Evolutionary conservation across 1,140 invertebrate species (phyloP).

Genomic region (Epicauta chinensis): DNA sequence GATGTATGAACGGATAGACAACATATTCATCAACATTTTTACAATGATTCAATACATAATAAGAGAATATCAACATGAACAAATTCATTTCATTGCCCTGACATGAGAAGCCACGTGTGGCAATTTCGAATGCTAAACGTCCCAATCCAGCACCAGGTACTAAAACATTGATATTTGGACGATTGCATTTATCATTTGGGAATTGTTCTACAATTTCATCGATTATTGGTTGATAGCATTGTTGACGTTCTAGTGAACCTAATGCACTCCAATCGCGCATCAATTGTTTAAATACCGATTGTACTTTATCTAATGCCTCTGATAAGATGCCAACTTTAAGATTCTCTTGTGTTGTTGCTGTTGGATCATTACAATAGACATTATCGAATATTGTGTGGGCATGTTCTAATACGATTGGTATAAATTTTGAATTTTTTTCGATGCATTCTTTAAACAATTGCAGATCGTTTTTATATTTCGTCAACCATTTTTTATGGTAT

Average conservation of each 20-base stretch:
- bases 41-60: constrained; percentile 90
- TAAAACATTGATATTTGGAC: constrained; percentile 64
- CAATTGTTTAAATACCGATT: constrained; percentile 90
- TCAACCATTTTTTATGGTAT: constrained; percentile 69
- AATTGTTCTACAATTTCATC: constrained; percentile 73
- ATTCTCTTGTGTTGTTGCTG: constrained; percentile 34
- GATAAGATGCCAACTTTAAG: constrained; percentile 32
- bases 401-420: constrained; percentile 76
- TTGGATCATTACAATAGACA: constrained; percentile 40
- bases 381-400: constrained; percentile 81
- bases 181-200: constrained; percentile 51
- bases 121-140: constrained; percentile 89
- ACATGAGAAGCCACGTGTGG: constrained; percentile 78
- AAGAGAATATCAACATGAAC: constrained; percentile 95
- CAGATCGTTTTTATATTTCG: constrained; percentile 71
- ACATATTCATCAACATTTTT: constrained; percentile 51
- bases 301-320: constrained; percentile 78
- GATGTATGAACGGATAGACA: constrained; percentile 91
- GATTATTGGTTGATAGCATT: constrained; percentile 89
- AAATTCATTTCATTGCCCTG: constrained; percentile 98
- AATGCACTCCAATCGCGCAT: constrained; percentile 90
- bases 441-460: constrained; percentile 69
- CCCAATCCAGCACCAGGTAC: constrained; percentile 95
- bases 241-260: constrained; percentile 73
- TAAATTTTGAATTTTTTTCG: constrained; percentile 77